Evolutionary conservation across 2,113 vertebrate genomes (phyloP).

Genomic region (Scytalopus superciliaris): DNA sequence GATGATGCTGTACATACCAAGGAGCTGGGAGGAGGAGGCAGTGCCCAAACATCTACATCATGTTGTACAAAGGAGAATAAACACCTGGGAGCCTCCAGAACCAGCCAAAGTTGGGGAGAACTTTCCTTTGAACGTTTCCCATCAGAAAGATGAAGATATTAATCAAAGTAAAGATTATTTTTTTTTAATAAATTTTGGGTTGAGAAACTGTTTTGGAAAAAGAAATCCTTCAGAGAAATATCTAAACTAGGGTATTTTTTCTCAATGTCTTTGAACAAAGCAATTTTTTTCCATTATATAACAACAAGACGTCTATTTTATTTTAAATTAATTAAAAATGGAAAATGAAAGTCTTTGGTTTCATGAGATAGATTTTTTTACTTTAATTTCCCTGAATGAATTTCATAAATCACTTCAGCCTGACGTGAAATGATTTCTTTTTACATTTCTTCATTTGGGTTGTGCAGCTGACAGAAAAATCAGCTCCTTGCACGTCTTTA

Average conservation of each 20-base stretch:
- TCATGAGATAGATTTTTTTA: neutral
- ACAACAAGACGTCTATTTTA: neutral
- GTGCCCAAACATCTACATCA: neutral
- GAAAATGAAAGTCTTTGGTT: neutral
- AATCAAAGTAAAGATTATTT: neutral
- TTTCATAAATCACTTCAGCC: neutral
- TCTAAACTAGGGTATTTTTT: neutral
- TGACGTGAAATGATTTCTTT: conserved; percentile 2
- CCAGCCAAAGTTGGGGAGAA: neutral
- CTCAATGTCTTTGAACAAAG: neutral
- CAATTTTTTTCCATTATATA: neutral
- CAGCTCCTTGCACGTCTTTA: conserved; percentile 4
- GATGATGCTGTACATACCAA: neutral
- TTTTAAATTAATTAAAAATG: neutral
- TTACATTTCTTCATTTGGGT: neutral
- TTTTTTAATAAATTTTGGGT: neutral
- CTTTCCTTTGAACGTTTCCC: neutral
- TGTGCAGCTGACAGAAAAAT: conserved; percentile 35
- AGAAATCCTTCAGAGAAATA: neutral
- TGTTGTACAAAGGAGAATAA: neutral
- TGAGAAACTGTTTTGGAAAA: neutral
- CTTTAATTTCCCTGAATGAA: neutral
- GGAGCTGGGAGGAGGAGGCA: neutral
- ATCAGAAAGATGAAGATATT: neutral
- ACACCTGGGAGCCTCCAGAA: neutral